Evolutionary conservation across 2,113 vertebrate species (phyloP), one percentile per base, ranked within the genome.

Genomic region (Chaetodon auriga): DNA sequence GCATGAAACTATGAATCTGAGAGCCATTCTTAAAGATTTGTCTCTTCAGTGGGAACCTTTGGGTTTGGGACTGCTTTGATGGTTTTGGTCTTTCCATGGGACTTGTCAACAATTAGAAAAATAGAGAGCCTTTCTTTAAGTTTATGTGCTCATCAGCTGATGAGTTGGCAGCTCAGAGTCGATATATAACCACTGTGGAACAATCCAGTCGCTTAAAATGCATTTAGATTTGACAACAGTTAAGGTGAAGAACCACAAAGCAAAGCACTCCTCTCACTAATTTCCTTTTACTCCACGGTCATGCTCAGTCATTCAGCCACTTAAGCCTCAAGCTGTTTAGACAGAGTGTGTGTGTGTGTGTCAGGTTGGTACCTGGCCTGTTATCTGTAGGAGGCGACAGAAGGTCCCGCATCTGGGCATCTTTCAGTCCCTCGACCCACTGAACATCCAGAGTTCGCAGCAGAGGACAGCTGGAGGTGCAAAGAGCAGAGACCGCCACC

Each of bases 371-470:
- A 99, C 98, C 98, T 96, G 98, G 98, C 86, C 98, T 95, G 94
- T 97, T 98, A 72, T 99, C 98, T 16, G 97, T 98, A 64, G 97
- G 97, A 0, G 97, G 97, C 0, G 98, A 99, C 79, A 99, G 89
- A 80, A 99, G 95, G 93, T 99, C 98, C 93, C 96, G 96, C 97
- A 99, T 99, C 92, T 99, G 98, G 83, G 97, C 96, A 0, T 99
- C 98, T 92, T 97, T 99, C 55, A 99, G 94, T 70, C 98, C 98
- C 92, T 99, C 98, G 0, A 99, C 98, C 98, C 98, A 99, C 95
- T 99, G 97, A 71, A 98, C 95, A 10, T 99, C 97, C 92, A 99
- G 93, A 43, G 95, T 97, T 76, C 97, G 94, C 81, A 99, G 96
- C 57, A 98, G 93, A 1, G 98, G 98, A 91, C 98, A 99, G 51